Conservation (phyloP, 1,140 invertebrate genomes). For the Conus ventricosus region DNA sequence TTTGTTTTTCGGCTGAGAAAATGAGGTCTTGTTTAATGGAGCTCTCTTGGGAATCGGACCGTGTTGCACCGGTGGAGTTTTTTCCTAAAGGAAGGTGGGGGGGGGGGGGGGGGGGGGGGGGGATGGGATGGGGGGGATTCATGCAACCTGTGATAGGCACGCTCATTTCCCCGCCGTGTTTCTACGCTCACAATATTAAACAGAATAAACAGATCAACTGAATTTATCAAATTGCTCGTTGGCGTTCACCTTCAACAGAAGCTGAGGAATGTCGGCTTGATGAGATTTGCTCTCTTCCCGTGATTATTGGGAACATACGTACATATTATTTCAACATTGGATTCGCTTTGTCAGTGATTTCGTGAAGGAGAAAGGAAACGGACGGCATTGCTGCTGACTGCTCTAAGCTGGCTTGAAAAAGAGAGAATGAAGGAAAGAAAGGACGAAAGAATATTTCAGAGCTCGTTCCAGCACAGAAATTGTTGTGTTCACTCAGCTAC, state of each 20-base stretch:
- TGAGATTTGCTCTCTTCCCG: not conserved
- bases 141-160: not conserved
- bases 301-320: not conserved
- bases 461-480: too few species aligned
- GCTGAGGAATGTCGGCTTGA: not conserved
- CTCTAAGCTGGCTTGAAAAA: too few species aligned
- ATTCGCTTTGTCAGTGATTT: not conserved
- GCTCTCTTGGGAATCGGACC: not conserved
- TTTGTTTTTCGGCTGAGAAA: not conserved
- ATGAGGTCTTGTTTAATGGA: constrained; percentile 8
- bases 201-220: not conserved
- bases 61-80: not conserved
- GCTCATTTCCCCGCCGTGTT: not conserved
- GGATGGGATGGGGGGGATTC: not conserved
- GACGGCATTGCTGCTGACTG: too few species aligned
- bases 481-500: too few species aligned
- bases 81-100: too few species aligned
- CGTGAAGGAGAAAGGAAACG: too few species aligned
- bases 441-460: too few species aligned
- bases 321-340: not conserved
- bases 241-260: not conserved
- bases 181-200: not conserved
- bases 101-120: not conserved
- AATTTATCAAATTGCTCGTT: not conserved
- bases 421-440: too few species aligned